These are phyloP conservation scores for Euzetes globulus DNA, from an alignment of 2,888 invertebrate genomes.

Conservation along the genomic window DNA sequence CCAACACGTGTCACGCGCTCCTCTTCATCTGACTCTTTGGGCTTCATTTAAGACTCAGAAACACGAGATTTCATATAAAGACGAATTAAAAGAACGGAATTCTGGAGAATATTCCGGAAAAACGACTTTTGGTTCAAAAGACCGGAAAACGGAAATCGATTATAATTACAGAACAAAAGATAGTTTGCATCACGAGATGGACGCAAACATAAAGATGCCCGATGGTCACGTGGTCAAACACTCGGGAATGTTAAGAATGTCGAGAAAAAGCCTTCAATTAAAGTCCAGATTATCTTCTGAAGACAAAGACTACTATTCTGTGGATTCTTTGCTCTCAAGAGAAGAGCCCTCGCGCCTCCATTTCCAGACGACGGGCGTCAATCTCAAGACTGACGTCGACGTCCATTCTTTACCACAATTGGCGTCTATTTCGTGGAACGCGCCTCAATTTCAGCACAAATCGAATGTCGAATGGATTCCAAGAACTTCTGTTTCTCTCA, in stretches of 20 bases:
- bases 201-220: slow-evolving; percentile 33
- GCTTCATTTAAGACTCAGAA: slow-evolving; percentile 32
- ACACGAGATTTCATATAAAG: slow-evolving; percentile 29
- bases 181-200: slow-evolving; percentile 37
- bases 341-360: not conserved
- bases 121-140: slow-evolving; percentile 35
- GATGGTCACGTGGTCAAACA: slow-evolving; percentile 28
- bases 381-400: not conserved
- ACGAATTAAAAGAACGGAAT: slow-evolving; percentile 36
- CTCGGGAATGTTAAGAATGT: slow-evolving; percentile 31
- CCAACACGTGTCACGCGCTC: slow-evolving; percentile 32
- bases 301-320: not conserved
- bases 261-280: slow-evolving; percentile 1
- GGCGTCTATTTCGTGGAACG: not conserved
- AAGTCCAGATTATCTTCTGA: not conserved
- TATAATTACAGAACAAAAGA: slow-evolving; percentile 35
- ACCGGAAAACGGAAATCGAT: slow-evolving; percentile 19
- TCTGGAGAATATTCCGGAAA: slow-evolving; percentile 35
- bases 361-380: not conserved
- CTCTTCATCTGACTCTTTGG: slow-evolving; percentile 34
- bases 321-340: not conserved
- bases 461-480: not conserved
- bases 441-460: not conserved
- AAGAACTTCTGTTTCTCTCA: not conserved
- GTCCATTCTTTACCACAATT: not conserved